Evolutionary conservation across 2,888 invertebrate species (phyloP).

Genomic region (Acanthosepion lycidas): DNA sequence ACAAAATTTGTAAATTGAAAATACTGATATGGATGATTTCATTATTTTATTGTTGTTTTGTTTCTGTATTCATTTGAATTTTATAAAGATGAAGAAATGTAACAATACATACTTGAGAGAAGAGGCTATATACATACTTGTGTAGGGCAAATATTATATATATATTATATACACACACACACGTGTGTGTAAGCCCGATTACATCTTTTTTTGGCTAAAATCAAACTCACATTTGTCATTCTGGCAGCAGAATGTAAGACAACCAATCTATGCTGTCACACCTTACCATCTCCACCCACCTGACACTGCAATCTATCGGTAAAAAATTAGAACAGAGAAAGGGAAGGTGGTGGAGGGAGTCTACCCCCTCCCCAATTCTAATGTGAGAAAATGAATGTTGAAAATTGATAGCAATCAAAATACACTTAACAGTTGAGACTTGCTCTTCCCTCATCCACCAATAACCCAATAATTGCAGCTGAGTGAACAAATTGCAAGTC

Average conservation of each 20-base stretch:
- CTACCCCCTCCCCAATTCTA: neutral
- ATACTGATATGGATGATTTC: too few relatives aligned
- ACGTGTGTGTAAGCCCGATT: too few relatives aligned
- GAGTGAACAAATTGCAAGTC: too few relatives aligned
- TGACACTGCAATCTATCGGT: neutral
- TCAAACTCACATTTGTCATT: neutral
- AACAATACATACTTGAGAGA: too few relatives aligned
- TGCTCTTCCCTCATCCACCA: neutral
- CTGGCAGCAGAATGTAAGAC: neutral
- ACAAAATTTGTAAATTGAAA: too few relatives aligned
- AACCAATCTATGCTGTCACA: neutral
- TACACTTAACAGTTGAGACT: neutral
- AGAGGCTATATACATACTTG: too few relatives aligned
- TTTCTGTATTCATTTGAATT: too few relatives aligned
- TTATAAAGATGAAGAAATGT: too few relatives aligned
- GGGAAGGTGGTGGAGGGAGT: too few relatives aligned
- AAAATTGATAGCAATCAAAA: slow-evolving; percentile 33
- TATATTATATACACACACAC: too few relatives aligned
- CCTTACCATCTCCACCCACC: neutral
- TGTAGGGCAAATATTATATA: too few relatives aligned
- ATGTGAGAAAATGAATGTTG: slow-evolving; percentile 33
- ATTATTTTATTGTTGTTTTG: too few relatives aligned
- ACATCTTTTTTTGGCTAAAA: neutral
- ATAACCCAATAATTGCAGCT: neutral
- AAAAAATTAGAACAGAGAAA: neutral